Percentiles rank a stretch among this genome's conserved stretches.
Conservation (phyloP, 2,113 vertebrate species). For the Scomber japonicus region DNA sequence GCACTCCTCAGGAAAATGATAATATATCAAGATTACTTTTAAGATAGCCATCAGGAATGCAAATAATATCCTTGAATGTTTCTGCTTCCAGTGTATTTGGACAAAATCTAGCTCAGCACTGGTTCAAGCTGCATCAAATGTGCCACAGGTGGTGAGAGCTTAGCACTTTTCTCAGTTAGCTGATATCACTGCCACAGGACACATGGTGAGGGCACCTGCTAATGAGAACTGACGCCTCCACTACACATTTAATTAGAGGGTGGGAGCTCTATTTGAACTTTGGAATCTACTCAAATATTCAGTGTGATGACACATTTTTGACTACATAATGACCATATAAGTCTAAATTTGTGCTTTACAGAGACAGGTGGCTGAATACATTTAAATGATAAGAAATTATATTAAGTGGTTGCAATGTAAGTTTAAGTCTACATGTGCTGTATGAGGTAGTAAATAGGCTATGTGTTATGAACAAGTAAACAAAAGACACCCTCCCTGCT, state of each 20-base stretch:
- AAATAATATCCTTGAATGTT: constrained; percentile 28
- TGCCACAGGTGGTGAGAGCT: constrained; percentile 45
- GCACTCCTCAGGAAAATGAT: constrained; percentile 1
- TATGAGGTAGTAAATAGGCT: not conserved
- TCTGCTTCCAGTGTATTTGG: constrained; percentile 17
- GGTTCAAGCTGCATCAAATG: constrained; percentile 16
- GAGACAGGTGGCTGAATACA: not conserved
- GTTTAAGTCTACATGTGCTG: not conserved
- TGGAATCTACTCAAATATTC: constrained; percentile 52
- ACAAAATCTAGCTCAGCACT: constrained; percentile 5
- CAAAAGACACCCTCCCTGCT: not conserved
- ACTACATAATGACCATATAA: constrained; percentile 11
- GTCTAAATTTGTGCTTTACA: constrained; percentile 17
- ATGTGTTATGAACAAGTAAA: constrained; percentile 4
- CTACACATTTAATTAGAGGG: constrained; percentile 61
- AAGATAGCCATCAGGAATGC: constrained; percentile 23
- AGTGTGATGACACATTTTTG: constrained; percentile 35
- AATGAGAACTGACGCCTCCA: constrained; percentile 63
- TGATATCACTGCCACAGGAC: constrained; percentile 53
- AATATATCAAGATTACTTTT: constrained; percentile 7
- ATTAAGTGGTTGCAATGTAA: not conserved
- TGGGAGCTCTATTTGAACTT: constrained; percentile 53
- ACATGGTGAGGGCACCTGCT: constrained; percentile 62
- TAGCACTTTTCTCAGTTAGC: constrained; percentile 31
- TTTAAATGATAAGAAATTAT: not conserved